Conservation (phyloP, 2,113 vertebrate genomes). For the Antennarius striatus region DNA sequence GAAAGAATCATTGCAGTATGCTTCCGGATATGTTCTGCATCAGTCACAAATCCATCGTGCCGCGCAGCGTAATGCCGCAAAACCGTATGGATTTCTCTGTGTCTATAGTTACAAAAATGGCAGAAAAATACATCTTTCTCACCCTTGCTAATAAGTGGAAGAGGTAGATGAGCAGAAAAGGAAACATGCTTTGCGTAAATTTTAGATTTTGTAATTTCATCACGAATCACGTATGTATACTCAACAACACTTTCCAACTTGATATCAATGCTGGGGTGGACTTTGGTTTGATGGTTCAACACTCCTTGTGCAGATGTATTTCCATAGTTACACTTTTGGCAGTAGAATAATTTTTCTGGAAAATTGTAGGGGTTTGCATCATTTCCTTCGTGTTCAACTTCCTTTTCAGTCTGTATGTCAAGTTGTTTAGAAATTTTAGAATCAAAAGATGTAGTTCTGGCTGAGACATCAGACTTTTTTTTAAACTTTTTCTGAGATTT, state of each 20-base stretch:
- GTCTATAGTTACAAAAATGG: slow-evolving; percentile 62
- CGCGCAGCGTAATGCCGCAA: slow-evolving; percentile 27
- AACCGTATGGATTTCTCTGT: not conserved
- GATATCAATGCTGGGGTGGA: slow-evolving; percentile 1
- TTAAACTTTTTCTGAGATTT: slow-evolving; percentile 32
- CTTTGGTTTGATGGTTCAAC: slow-evolving; percentile 48
- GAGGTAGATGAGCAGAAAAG: slow-evolving; percentile 38
- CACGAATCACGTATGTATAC: slow-evolving; percentile 40
- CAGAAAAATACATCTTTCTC: slow-evolving; percentile 54
- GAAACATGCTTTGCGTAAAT: not conserved
- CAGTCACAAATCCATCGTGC: slow-evolving; percentile 18
- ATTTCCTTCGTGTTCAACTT: not conserved
- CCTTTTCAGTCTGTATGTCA: not conserved
- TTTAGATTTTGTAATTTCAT: slow-evolving; percentile 34
- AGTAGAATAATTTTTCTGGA: slow-evolving; percentile 60
- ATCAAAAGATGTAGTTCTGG: not conserved
- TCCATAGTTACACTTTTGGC: slow-evolving; percentile 64
- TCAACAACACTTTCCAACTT: not conserved
- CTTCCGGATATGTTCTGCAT: not conserved
- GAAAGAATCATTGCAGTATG: slow-evolving; percentile 32
- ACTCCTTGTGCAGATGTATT: slow-evolving; percentile 40
- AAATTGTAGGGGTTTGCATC: not conserved
- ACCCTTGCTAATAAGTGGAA: slow-evolving; percentile 28
- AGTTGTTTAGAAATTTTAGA: not conserved
- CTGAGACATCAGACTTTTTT: slow-evolving; percentile 43